phyloP scores from a whole-genome alignment of 2,888 invertebrate species.

The Colletes collaris region DNA sequence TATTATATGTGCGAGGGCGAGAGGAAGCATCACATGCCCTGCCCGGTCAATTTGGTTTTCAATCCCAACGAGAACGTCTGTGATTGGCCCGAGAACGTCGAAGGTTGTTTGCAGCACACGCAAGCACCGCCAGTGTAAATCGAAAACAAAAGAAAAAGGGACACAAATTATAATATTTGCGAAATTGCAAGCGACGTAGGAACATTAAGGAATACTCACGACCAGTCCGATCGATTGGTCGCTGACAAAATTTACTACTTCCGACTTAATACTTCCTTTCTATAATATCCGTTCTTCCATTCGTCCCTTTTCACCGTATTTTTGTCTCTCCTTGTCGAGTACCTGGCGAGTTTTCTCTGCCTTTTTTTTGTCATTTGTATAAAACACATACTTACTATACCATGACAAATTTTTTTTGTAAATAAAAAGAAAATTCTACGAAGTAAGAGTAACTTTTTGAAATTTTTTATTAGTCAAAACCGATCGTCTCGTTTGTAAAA shows the following conservation, averaged over 20 bases:
- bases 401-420: constrained; percentile 60
- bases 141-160: constrained; percentile 2
- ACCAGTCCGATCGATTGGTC: constrained; percentile 1
- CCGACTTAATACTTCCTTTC: background rate
- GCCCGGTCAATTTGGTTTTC: constrained; percentile 95
- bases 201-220: constrained; percentile 22
- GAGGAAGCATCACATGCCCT: constrained; percentile 97
- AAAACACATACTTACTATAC: constrained; percentile 48
- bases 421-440: constrained; percentile 55
- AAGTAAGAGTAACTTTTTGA: background rate
- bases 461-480: background rate
- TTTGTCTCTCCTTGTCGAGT: background rate
- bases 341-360: background rate
- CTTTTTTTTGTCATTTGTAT: constrained; percentile 46
- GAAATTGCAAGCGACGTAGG: constrained; percentile 18
- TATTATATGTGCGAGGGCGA: constrained; percentile 99
- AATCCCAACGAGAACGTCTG: constrained; percentile 97
- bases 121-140: constrained; percentile 85
- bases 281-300: background rate
- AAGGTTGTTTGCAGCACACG: constrained; percentile 91
- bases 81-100: constrained; percentile 98
- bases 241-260: constrained; percentile 9
- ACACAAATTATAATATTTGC: background rate
- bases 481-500: background rate
- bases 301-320: background rate